Conservation (phyloP, 2,888 invertebrate species). For the Neoascia interrupta region DNA sequence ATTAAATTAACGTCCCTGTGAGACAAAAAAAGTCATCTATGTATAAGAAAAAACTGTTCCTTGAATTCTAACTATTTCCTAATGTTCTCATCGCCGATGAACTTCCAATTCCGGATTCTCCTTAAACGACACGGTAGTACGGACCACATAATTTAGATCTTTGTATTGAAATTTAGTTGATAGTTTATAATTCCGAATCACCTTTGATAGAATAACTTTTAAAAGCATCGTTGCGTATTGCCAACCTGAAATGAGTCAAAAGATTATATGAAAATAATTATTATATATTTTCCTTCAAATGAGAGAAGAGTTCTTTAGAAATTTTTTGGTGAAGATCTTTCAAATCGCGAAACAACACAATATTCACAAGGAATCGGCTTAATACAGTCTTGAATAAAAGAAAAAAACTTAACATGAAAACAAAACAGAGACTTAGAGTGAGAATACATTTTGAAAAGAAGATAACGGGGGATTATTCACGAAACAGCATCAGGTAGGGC, state of each 20-base stretch:
- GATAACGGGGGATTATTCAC: too few relatives aligned
- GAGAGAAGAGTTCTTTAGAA: background rate
- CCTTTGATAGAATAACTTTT: conserved; percentile 31
- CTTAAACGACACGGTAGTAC: conserved; percentile 37
- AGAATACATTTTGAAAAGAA: too few relatives aligned
- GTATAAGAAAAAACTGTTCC: too few relatives aligned
- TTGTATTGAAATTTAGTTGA: conserved; percentile 38
- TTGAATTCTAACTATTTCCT: too few relatives aligned
- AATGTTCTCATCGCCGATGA: conserved; percentile 21
- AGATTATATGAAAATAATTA: background rate
- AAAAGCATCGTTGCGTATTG: conserved; percentile 47
- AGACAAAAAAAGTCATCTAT: too few relatives aligned
- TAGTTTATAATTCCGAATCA: conserved; percentile 39
- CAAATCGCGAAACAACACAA: background rate
- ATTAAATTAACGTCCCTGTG: too few relatives aligned
- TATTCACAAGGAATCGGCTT: too few relatives aligned
- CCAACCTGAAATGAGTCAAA: conserved; percentile 22
- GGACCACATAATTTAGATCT: conserved; percentile 33
- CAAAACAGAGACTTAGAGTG: too few relatives aligned
- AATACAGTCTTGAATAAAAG: too few relatives aligned
- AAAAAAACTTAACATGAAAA: too few relatives aligned
- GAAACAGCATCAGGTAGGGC: too few relatives aligned
- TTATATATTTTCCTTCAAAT: too few relatives aligned
- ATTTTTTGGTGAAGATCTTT: background rate
- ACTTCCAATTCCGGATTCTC: conserved; percentile 30